These are phyloP conservation scores for Drosophila maculinotata DNA, from an alignment of 2,888 invertebrate genomes.

Conservation along the genomic window DNA sequence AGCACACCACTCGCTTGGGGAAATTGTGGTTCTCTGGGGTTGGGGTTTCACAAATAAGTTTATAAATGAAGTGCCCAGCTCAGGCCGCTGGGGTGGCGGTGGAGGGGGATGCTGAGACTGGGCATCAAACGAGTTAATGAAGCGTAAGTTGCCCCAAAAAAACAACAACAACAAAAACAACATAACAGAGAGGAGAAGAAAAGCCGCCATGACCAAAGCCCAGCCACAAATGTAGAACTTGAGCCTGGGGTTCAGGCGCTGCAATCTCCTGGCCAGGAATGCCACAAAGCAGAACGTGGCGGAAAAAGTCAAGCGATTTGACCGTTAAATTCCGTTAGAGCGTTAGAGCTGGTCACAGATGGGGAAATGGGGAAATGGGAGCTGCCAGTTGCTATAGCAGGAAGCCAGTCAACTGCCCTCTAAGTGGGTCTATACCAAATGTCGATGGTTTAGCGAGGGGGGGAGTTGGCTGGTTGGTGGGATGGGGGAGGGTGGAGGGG, in stretches of 20 bases:
- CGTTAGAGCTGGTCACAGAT: too few species aligned
- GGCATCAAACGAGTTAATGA: slow-evolving; percentile 77
- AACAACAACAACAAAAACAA: slow-evolving; percentile 2
- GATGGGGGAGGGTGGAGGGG: too few species aligned
- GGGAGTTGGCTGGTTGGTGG: too few species aligned
- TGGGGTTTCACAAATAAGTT: slow-evolving; percentile 11
- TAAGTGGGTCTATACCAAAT: slow-evolving; percentile 38
- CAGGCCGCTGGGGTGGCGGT: too few species aligned
- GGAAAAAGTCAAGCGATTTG: slow-evolving; percentile 77
- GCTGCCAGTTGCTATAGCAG: slow-evolving; percentile 10
- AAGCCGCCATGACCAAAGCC: too few species aligned
- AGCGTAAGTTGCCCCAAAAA: slow-evolving; percentile 47
- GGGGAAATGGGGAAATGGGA: not conserved
- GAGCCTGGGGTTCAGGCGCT: slow-evolving; percentile 13
- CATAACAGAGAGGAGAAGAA: too few species aligned
- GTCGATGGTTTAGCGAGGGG: slow-evolving; percentile 1
- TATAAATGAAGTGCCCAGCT: slow-evolving; percentile 52
- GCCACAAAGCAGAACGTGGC: too few species aligned
- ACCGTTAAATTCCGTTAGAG: slow-evolving; percentile 67
- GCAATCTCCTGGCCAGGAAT: slow-evolving; percentile 3
- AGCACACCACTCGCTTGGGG: not conserved
- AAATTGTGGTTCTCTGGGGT: slow-evolving; percentile 1
- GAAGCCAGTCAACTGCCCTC: slow-evolving; percentile 28
- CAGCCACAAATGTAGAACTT: slow-evolving; percentile 10
- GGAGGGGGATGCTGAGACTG: too few species aligned